These are phyloP conservation scores for Pterocles orientalis DNA, from an alignment of 2,113 vertebrate genomes.

Conservation along the genomic window DNA sequence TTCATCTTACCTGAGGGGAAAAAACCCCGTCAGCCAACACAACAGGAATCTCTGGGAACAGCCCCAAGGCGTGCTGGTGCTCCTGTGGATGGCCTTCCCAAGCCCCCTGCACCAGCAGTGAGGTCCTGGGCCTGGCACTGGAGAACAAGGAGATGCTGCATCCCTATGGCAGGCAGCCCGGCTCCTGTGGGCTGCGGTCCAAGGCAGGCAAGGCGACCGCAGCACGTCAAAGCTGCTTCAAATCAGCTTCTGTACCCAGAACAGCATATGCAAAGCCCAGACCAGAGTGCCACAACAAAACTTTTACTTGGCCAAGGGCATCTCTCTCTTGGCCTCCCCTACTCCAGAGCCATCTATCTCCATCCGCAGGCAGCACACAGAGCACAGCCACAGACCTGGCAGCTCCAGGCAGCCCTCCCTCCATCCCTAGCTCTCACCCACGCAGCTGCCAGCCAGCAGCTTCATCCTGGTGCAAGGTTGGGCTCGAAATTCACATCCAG, in stretches of 20 bases:
- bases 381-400: not conserved
- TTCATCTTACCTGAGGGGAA: not conserved
- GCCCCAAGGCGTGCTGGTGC: too few species aligned
- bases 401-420: not conserved
- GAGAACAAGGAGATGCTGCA: not conserved
- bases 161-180: not conserved
- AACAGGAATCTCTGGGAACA: not conserved
- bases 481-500: not conserved
- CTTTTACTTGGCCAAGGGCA: not conserved
- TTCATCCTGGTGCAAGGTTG: not conserved
- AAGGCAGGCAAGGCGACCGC: not conserved
- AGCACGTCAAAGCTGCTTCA: not conserved
- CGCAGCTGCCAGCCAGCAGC: not conserved
- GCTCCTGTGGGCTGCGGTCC: not conserved
- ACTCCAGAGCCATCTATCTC: not conserved
- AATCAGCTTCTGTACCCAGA: not conserved
- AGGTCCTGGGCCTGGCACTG: not conserved
- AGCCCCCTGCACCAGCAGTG: rapidly evolving
- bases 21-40: not conserved
- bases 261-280: not conserved
- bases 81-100: not conserved
- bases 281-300: not conserved
- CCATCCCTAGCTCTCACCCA: not conserved
- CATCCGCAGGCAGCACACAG: rapidly evolving
- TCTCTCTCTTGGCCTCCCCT: not conserved